Percentiles rank a stretch among this genome's conserved stretches.
phyloP scores from a whole-genome alignment of 2,888 invertebrate genomes.

The Drosophila sordidula region DNA sequence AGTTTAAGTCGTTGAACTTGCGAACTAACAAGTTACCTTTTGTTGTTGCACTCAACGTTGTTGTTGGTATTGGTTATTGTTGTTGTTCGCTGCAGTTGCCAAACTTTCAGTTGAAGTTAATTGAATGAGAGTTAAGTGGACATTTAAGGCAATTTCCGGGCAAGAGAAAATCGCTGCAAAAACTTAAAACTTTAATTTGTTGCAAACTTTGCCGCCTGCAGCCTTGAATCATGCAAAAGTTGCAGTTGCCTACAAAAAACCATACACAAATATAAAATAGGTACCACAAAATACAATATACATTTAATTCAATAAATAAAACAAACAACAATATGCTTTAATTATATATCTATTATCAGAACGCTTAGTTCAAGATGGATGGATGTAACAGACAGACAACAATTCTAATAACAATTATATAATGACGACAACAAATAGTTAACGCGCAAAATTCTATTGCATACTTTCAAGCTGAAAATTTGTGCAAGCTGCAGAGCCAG shows the following conservation, averaged over 20 bases:
- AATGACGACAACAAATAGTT: no score
- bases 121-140: constrained; percentile 69
- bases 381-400: no score
- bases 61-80: constrained; percentile 7
- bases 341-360: no score
- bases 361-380: no score
- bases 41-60: constrained; percentile 14
- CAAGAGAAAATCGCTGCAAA: constrained; percentile 47
- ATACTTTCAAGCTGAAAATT: no score
- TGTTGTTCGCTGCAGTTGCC: constrained; percentile 35
- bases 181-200: constrained; percentile 51
- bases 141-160: constrained; percentile 70
- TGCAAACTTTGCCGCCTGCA: constrained; percentile 37
- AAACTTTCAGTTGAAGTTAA: constrained; percentile 68
- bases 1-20: constrained; percentile 56
- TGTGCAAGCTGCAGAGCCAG: no score
- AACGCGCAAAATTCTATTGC: no score
- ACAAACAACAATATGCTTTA: constrained; percentile 41
- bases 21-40: constrained; percentile 36
- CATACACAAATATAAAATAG: neutral
- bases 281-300: neutral
- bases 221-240: constrained; percentile 33
- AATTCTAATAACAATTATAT: no score
- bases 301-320: constrained; percentile 46
- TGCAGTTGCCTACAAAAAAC: neutral